A percentile compares a stretch with the other conserved stretches of the same genome.
phyloP scores from a whole-genome alignment of 2,113 vertebrate species.

The Oenanthe melanoleuca region DNA sequence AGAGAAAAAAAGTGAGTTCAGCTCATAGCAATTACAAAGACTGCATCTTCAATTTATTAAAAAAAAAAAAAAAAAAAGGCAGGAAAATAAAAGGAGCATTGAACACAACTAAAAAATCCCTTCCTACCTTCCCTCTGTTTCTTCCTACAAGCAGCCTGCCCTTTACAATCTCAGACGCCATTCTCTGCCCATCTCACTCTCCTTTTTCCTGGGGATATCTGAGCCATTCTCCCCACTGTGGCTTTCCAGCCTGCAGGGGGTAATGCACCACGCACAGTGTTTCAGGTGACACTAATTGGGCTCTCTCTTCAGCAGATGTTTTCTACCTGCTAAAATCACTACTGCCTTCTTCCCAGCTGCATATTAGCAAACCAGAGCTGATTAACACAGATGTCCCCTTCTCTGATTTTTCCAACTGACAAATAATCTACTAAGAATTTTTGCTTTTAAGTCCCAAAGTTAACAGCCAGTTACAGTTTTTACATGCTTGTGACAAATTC shows the following conservation, averaged over 20 bases:
- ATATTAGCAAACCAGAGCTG: neutral
- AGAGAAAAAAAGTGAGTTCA: neutral
- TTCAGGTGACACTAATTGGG: neutral
- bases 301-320: neutral
- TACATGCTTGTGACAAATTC: neutral
- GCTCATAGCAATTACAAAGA: neutral
- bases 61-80: neutral
- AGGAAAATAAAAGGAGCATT: neutral
- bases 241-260: neutral
- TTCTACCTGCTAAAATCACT: neutral
- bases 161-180: rapidly evolving
- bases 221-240: rapidly evolving
- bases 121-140: neutral
- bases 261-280: neutral
- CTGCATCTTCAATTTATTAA: neutral
- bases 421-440: neutral
- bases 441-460: neutral
- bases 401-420: neutral
- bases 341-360: neutral
- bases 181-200: neutral
- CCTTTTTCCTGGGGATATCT: neutral
- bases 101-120: neutral
- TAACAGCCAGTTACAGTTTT: neutral
- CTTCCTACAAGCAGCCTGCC: neutral
- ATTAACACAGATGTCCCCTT: neutral